phyloP scores from a whole-genome alignment of 2,113 vertebrate species.

The Machaerirhynchus nigripectus region DNA sequence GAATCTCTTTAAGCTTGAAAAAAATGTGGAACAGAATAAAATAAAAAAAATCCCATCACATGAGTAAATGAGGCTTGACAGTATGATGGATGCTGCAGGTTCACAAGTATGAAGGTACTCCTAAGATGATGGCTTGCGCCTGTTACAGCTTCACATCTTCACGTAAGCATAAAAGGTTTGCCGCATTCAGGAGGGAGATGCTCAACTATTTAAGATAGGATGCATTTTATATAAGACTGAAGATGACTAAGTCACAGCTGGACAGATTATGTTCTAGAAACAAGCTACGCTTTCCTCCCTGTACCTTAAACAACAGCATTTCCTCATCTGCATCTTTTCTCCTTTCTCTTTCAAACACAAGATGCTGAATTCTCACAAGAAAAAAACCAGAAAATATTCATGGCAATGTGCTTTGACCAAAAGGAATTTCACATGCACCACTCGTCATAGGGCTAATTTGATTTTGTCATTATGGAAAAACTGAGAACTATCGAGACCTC shows the following conservation, averaged over 20 bases:
- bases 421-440: constrained; percentile 23
- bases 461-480: constrained; percentile 57
- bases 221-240: background rate
- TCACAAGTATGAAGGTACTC: constrained; percentile 40
- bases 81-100: constrained; percentile 54
- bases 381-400: background rate
- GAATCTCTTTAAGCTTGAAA: constrained; percentile 23
- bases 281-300: background rate
- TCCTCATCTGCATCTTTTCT: constrained; percentile 4
- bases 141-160: constrained; percentile 11
- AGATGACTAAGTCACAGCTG: constrained; percentile 53
- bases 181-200: constrained; percentile 47
- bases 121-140: background rate
- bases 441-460: background rate
- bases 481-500: constrained; percentile 28
- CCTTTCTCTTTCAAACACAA: background rate
- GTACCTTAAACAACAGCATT: constrained; percentile 13
- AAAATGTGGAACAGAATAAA: background rate
- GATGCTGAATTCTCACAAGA: background rate
- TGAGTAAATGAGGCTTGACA: constrained; percentile 51
- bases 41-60: background rate
- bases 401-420: background rate
- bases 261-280: constrained; percentile 46
- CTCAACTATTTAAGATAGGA: constrained; percentile 36
- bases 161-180: constrained; percentile 27